These are phyloP conservation scores for Melanotus villosus DNA, from an alignment of 2,888 invertebrate species.

Conservation along the genomic window DNA sequence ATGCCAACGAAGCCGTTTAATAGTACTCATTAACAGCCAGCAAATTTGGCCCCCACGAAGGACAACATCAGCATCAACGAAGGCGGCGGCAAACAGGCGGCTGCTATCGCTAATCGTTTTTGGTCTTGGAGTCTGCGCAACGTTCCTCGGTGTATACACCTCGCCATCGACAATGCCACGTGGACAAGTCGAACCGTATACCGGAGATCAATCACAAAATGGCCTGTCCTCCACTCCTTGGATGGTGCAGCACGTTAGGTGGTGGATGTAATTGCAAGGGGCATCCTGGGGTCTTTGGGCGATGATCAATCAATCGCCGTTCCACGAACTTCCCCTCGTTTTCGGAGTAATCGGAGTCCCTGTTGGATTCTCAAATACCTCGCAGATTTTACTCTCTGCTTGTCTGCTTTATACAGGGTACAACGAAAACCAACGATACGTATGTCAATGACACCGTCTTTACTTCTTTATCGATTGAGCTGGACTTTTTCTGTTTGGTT, in stretches of 20 bases:
- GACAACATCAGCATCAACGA: conserved; percentile 25
- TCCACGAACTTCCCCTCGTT: conserved; percentile 10
- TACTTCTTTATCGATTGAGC: no score
- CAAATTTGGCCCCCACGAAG: conserved; percentile 31
- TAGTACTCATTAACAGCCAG: conserved; percentile 25
- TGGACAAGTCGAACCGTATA: not conserved
- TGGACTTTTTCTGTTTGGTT: no score
- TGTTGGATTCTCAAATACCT: conserved; percentile 14
- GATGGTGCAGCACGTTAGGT: not conserved
- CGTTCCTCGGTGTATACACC: not conserved
- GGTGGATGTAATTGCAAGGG: conserved; percentile 14
- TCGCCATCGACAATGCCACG: conserved; percentile 26
- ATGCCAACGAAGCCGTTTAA: conserved; percentile 4
- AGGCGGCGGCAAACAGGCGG: conserved; percentile 31
- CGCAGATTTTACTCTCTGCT: conserved; percentile 5
- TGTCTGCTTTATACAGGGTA: no score
- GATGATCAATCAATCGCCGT: conserved; percentile 26
- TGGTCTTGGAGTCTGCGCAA: conserved; percentile 33
- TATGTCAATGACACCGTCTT: no score
- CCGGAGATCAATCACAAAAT: conserved; percentile 27
- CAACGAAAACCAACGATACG: no score
- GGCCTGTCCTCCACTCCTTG: not conserved
- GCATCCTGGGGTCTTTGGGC: conserved; percentile 11
- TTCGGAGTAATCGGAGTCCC: not conserved
- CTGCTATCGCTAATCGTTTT: conserved; percentile 31